These are phyloP conservation scores for Druceiella hillmani DNA, from an alignment of 2,888 invertebrate genomes.

Conservation along the genomic window DNA sequence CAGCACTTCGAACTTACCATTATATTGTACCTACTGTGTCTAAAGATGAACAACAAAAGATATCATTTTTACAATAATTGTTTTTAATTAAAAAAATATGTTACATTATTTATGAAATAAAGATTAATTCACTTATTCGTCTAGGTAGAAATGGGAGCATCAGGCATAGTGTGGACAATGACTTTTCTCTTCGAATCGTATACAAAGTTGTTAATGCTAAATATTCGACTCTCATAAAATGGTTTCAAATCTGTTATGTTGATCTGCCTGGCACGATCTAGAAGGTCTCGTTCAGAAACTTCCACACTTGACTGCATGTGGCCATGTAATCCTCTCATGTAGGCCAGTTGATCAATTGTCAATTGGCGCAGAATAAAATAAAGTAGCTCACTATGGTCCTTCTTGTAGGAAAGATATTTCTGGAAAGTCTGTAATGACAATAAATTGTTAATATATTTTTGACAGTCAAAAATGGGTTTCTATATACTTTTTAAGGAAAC, in stretches of 20 bases:
- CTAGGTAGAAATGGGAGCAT: conserved; percentile 37
- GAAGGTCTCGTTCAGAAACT: conserved; percentile 64
- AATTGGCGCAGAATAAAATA: conserved; percentile 94
- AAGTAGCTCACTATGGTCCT: conserved; percentile 92
- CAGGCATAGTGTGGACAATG: conserved; percentile 76
- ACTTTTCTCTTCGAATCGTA: conserved; percentile 81
- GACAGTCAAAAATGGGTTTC: too few species aligned
- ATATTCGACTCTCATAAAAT: conserved; percentile 89
- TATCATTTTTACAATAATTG: too few species aligned
- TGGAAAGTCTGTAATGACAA: conserved; percentile 80
- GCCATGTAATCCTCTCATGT: conserved; percentile 66
- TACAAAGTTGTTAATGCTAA: conserved; percentile 80
- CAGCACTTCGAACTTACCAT: too few species aligned
- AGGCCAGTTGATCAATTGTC: conserved; percentile 84
- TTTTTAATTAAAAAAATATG: too few species aligned
- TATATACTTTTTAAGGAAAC: too few species aligned
- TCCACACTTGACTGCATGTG: conserved; percentile 68
- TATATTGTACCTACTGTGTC: too few species aligned
- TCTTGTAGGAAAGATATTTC: conserved; percentile 87
- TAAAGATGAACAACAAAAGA: too few species aligned
- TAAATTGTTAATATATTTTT: too few species aligned
- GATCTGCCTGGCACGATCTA: conserved; percentile 80
- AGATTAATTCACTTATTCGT: conserved; percentile 1
- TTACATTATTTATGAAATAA: too few species aligned
- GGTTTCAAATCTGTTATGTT: conserved; percentile 83